phyloP scores from a whole-genome alignment of 2,888 invertebrate species.

The Operophtera brumata region DNA sequence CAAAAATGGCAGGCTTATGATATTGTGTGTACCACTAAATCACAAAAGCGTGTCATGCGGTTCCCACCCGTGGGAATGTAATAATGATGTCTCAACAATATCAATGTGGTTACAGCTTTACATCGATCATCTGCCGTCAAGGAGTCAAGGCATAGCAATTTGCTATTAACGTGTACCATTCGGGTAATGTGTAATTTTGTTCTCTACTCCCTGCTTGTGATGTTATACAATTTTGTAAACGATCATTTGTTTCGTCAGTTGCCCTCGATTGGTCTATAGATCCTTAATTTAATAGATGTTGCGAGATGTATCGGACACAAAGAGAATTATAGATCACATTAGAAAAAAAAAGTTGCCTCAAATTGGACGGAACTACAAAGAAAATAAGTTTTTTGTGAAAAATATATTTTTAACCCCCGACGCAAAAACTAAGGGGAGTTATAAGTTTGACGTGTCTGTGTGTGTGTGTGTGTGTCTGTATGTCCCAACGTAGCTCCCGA shows the following conservation, averaged over 20 bases:
- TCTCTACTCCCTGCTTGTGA: constrained; percentile 8
- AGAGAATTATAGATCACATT: too few relatives aligned
- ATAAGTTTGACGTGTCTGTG: too few relatives aligned
- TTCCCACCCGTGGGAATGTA: neutral
- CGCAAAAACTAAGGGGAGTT: too few relatives aligned
- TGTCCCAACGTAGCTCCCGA: too few relatives aligned
- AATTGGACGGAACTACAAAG: too few relatives aligned
- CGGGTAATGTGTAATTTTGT: constrained; percentile 23
- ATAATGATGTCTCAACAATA: neutral
- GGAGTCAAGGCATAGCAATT: constrained; percentile 14
- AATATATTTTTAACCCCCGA: too few relatives aligned
- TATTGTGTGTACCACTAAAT: too few relatives aligned
- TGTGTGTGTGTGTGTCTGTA: too few relatives aligned
- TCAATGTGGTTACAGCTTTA: constrained; percentile 5
- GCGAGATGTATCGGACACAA: neutral
- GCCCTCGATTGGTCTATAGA: constrained; percentile 20
- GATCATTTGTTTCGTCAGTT: constrained; percentile 25
- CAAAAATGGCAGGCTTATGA: too few relatives aligned
- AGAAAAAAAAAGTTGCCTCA: too few relatives aligned
- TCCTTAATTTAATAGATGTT: constrained; percentile 1
- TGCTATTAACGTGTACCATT: constrained; percentile 21
- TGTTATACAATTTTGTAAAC: constrained; percentile 24
- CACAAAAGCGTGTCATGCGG: too few relatives aligned
- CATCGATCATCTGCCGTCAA: constrained; percentile 16
- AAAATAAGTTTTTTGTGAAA: too few relatives aligned